phyloP scores from a whole-genome alignment of 2,888 invertebrate genomes.

The Oligia fasciuncula region DNA sequence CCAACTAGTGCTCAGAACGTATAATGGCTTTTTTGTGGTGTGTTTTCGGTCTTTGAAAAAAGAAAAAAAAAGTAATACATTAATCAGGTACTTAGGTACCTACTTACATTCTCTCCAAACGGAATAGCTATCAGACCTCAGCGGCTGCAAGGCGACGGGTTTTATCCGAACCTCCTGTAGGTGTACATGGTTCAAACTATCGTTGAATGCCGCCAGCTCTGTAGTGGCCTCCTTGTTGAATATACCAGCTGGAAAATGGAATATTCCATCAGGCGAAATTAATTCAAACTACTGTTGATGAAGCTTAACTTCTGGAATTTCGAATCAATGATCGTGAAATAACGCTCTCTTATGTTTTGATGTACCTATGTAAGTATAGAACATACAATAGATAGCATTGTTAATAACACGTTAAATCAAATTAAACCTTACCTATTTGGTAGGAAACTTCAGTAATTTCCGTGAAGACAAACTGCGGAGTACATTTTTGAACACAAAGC shows the following conservation, averaged over 20 bases:
- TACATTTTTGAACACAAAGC: conserved; percentile 66
- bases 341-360: not conserved
- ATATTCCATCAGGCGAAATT: conserved; percentile 15
- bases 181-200: conserved; percentile 77
- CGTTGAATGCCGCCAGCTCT: conserved; percentile 80
- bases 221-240: conserved; percentile 74
- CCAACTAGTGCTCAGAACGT: not conserved
- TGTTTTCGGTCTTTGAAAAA: not conserved
- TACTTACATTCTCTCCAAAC: conserved; percentile 82
- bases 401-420: not conserved
- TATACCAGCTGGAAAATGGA: conserved; percentile 77
- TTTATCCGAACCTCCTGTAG: conserved; percentile 72
- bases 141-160: conserved; percentile 74
- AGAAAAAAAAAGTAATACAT: not conserved
- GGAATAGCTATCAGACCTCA: conserved; percentile 80
- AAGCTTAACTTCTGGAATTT: not conserved
- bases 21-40: not conserved
- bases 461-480: conserved; percentile 71
- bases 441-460: conserved; percentile 72
- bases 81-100: conserved; percentile 19
- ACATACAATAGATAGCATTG: not conserved
- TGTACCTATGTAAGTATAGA: not conserved
- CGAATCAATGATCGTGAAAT: not conserved
- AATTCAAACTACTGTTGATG: not conserved
- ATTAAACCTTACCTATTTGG: conserved; percentile 78